phyloP scores from a whole-genome alignment of 2,797 vertebrate species.

The Harpagifer antarcticus region DNA sequence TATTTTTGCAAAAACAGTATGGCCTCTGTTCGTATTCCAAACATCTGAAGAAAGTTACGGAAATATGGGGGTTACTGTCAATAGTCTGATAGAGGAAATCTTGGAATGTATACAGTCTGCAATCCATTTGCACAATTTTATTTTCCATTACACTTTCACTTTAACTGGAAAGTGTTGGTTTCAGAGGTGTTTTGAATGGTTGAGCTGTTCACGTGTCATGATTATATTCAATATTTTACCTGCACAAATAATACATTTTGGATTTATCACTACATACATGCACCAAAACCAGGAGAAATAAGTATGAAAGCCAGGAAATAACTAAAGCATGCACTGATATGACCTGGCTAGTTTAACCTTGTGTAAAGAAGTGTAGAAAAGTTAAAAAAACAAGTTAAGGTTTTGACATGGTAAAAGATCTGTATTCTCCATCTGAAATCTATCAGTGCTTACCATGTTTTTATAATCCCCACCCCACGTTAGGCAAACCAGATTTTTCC shows the following conservation, averaged over 20 bases:
- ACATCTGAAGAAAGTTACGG: constrained; percentile 1
- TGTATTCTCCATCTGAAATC: background rate
- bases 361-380: background rate
- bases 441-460: background rate
- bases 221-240: background rate
- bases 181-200: constrained; percentile 9
- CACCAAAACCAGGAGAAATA: background rate
- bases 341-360: background rate
- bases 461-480: background rate
- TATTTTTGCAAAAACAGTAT: constrained; percentile 5
- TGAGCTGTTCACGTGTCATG: background rate
- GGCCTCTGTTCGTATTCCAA: background rate
- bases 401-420: background rate
- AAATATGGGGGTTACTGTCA: background rate
- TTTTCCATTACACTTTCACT: constrained; percentile 4
- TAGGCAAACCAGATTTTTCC: constrained; percentile 13
- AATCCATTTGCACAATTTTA: background rate
- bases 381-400: background rate
- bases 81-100: background rate
- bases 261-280: background rate
- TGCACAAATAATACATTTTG: background rate
- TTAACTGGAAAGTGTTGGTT: background rate
- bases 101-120: background rate
- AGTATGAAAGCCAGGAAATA: background rate
- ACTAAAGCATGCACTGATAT: background rate